Percentiles rank a stretch among this genome's conserved stretches.
Evolutionary conservation across 2,113 vertebrate species (phyloP).

Genomic region (Microcebus murinus): DNA sequence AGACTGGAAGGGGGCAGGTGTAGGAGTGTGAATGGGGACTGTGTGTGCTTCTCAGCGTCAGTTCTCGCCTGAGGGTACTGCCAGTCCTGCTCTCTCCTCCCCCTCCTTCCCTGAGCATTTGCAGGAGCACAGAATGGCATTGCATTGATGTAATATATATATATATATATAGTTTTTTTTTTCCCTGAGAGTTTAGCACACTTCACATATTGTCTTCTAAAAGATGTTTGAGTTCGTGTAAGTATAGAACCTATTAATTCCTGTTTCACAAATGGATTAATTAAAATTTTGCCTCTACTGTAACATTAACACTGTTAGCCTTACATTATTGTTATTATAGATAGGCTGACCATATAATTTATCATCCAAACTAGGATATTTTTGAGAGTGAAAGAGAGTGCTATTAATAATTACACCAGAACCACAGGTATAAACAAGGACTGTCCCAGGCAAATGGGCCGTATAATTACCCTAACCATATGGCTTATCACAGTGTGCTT

Average conservation of each 20-base stretch:
- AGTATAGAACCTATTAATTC: neutral
- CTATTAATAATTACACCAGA: conserved; percentile 16
- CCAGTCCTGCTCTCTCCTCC: neutral
- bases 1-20: conserved; percentile 17
- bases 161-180: neutral
- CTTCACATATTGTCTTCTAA: conserved; percentile 27
- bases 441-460: neutral
- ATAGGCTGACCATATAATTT: neutral
- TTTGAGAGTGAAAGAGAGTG: neutral
- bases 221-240: conserved; percentile 1
- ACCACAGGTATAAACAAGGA: neutral
- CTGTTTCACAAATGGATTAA: neutral
- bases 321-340: neutral
- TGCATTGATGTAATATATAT: neutral
- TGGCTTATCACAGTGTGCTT: neutral
- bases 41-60: neutral
- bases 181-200: neutral
- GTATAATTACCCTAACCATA: neutral
- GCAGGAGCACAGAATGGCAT: neutral
- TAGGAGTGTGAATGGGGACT: neutral
- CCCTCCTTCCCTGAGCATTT: neutral
- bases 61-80: neutral
- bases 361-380: neutral
- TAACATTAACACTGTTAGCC: neutral
- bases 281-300: neutral